phyloP scores from a whole-genome alignment of 2,888 invertebrate genomes.

The Theretra japonica region DNA sequence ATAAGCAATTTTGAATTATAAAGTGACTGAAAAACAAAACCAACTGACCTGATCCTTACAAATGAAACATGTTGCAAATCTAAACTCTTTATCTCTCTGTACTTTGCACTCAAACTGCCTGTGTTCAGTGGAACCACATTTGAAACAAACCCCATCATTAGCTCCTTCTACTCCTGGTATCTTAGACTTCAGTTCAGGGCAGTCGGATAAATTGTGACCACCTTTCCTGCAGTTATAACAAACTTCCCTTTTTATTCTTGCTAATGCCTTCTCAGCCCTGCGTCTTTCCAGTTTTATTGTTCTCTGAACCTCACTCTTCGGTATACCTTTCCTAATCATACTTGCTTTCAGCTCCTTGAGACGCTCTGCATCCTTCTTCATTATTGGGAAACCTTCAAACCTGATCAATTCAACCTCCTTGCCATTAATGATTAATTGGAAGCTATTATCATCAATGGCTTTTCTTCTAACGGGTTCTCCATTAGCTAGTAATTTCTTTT shows the following conservation, averaged over 20 bases:
- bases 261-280: slow-evolving; percentile 89
- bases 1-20: no score
- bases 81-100: slow-evolving; percentile 86
- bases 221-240: slow-evolving; percentile 92
- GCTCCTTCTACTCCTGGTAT: slow-evolving; percentile 76
- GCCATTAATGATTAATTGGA: slow-evolving; percentile 86
- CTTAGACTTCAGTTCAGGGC: slow-evolving; percentile 87
- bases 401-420: slow-evolving; percentile 85
- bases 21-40: background rate
- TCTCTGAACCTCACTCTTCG: slow-evolving; percentile 86
- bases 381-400: slow-evolving; percentile 89
- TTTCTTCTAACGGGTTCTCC: slow-evolving; percentile 74
- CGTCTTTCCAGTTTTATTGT: slow-evolving; percentile 89
- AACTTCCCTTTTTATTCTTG: slow-evolving; percentile 87
- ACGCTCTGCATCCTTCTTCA: slow-evolving; percentile 88
- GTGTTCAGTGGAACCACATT: slow-evolving; percentile 96
- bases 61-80: slow-evolving; percentile 95
- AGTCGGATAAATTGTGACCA: slow-evolving; percentile 92
- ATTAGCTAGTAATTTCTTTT: slow-evolving; percentile 44
- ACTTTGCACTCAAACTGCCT: slow-evolving; percentile 90
- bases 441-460: slow-evolving; percentile 70
- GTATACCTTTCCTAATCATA: slow-evolving; percentile 88
- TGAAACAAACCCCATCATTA: slow-evolving; percentile 90
- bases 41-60: slow-evolving; percentile 88
- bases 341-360: slow-evolving; percentile 85